Evolutionary conservation across 2,113 vertebrate species (phyloP), one percentile per base, ranked within the genome.

Genomic region (Lycocorax pyrrhopterus): DNA sequence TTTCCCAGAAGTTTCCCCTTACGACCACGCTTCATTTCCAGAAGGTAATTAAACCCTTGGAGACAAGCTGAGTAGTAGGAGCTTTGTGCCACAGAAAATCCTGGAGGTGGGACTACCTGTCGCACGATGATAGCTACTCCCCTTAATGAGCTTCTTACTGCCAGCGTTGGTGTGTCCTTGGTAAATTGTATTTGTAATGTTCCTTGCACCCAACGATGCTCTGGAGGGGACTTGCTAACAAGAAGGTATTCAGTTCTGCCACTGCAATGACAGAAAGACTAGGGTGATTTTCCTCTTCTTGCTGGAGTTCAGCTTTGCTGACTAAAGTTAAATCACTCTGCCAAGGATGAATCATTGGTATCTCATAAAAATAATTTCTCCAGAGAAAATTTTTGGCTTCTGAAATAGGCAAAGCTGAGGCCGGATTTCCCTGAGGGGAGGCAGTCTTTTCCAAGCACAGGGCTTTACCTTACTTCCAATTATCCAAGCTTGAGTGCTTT

Each of bases 81-180:
- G 76, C 72, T 86, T 81, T 92, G 59, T 95, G 82, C 76, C 2
- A 22, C 62, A 78, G 79, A 79, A 92, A 94, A 96, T 92, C 41
- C 88, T 95, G 83, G 73, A 86, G 79, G 76, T 93, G 81, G 83
- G 64, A 95, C 81, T 93, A 84, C 90, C 88, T 93, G 76, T 95
- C 3, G 18, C 66, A 93, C 32, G 49, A 77, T 12, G 56, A 64
- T 80, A 96, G 62, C 73, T 95, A 12, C 62, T 78, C 18, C n/a
- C 37, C 18, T 90, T 78, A 94, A 94, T 68, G 73, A 89, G 88
- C 69, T 84, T 46, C 53, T 90, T 82, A 37, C 21, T 87, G 92
- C 76, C 66, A 68, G 73, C 0, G 1, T 74, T 93, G 66, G 44
- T 84, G 59, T 85, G 79, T 78, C 79, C 66, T 90, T 86, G 35